Conservation (phyloP, 2,888 invertebrate genomes). For the Notodonta dromedarius region DNA sequence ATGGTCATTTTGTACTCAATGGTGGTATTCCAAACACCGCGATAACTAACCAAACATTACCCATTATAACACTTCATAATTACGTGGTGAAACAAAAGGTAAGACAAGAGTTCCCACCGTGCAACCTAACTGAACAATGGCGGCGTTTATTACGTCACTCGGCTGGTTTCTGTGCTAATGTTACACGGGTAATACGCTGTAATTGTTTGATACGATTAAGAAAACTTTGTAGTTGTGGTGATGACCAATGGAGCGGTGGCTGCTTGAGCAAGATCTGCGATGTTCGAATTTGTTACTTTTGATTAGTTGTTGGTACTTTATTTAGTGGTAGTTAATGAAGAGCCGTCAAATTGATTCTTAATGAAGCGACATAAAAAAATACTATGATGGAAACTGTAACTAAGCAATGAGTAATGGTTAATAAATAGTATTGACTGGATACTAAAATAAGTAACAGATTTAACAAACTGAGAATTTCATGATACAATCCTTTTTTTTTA, state of each 20-base stretch:
- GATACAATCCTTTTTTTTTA: too few relatives aligned
- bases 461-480: too few relatives aligned
- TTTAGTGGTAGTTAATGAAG: too few relatives aligned
- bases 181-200: slow-evolving; percentile 3
- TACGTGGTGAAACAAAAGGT: slow-evolving; percentile 4
- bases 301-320: too few relatives aligned
- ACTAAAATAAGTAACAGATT: too few relatives aligned
- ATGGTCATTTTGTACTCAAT: not conserved
- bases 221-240: not conserved
- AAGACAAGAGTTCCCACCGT: slow-evolving; percentile 5
- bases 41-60: not conserved
- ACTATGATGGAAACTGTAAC: too few relatives aligned
- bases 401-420: too few relatives aligned
- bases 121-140: slow-evolving; percentile 4
- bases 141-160: slow-evolving; percentile 3
- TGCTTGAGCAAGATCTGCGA: not conserved
- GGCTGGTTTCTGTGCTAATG: slow-evolving; percentile 5
- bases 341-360: too few relatives aligned
- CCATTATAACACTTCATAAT: slow-evolving; percentile 3
- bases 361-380: too few relatives aligned
- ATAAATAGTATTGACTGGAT: too few relatives aligned
- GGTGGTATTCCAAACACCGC: not conserved
- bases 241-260: not conserved
- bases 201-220: slow-evolving; percentile 5
- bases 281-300: not conserved